A percentile compares a stretch with the other conserved stretches of the same genome.
Evolutionary conservation across 2,797 vertebrate species (phyloP).

Genomic region (Onychomys arenicola): DNA sequence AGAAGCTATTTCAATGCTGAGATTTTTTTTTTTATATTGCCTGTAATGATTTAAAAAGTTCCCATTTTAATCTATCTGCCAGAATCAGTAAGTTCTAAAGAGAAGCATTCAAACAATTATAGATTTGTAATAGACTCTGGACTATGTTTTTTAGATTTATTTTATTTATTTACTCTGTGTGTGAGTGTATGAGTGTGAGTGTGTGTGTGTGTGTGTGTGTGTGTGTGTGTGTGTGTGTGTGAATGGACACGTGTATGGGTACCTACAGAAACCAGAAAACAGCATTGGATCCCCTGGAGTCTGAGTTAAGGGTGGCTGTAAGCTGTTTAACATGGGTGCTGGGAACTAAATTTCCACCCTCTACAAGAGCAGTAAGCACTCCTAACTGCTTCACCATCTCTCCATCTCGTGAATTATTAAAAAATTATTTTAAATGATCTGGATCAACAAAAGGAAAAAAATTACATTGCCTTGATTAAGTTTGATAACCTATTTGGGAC

Average conservation of each 20-base stretch:
- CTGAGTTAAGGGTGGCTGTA: neutral
- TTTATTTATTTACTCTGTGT: neutral
- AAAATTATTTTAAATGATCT: constrained; percentile 20
- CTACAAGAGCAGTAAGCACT: neutral
- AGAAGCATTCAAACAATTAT: constrained; percentile 10
- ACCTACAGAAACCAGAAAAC: neutral
- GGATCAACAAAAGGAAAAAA: neutral
- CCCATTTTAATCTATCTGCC: neutral
- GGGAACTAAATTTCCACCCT: neutral
- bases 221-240: no score
- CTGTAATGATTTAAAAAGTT: neutral
- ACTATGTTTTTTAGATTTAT: neutral
- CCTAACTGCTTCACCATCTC: neutral
- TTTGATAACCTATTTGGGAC: neutral
- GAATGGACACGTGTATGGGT: no score
- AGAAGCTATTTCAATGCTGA: neutral
- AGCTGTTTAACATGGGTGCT: neutral
- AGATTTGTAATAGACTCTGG: neutral
- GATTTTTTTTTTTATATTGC: neutral
- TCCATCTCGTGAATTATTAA: neutral
- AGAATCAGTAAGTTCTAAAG: neutral
- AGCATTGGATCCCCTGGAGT: neutral
- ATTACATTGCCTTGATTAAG: neutral
- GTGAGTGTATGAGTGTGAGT: neutral
- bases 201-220: neutral